phyloP scores from a whole-genome alignment of 1,140 invertebrate genomes.

The Maconellicoccus hirsutus region DNA sequence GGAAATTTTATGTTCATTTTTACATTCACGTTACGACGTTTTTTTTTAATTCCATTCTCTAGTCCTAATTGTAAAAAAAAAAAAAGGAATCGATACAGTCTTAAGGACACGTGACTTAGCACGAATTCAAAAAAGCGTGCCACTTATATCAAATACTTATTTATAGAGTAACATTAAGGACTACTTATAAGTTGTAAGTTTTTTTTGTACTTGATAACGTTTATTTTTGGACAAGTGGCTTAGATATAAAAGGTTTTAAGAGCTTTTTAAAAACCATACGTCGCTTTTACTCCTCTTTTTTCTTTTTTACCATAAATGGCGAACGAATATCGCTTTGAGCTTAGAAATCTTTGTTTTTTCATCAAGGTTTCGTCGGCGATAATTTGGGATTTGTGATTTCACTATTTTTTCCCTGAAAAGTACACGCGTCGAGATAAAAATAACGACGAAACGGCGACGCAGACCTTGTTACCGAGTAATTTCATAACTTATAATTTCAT shows the following conservation, averaged over 20 bases:
- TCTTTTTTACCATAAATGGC: no score
- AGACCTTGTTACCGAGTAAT: no score
- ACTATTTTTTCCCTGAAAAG: no score
- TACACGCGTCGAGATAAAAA: no score
- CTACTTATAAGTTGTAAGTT: background rate
- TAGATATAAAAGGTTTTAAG: background rate
- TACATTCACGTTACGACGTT: background rate
- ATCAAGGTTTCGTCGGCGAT: no score
- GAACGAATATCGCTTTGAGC: no score
- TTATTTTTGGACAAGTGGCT: background rate
- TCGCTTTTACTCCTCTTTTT: no score
- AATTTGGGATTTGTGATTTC: no score
- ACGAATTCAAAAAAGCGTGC: background rate
- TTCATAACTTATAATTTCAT: no score
- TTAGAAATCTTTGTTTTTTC: no score
- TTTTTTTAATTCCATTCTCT: background rate
- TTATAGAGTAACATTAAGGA: background rate
- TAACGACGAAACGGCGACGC: no score
- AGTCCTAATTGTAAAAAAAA: background rate
- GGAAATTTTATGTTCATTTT: background rate
- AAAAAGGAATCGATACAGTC: background rate
- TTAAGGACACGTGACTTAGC: background rate
- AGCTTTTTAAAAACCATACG: background rate
- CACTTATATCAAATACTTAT: slow-evolving; percentile 9
- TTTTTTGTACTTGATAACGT: background rate